A percentile compares a stretch with the other conserved stretches of the same genome.
Conservation (phyloP, 2,797 vertebrate species). For the Cossypha dichroa region DNA sequence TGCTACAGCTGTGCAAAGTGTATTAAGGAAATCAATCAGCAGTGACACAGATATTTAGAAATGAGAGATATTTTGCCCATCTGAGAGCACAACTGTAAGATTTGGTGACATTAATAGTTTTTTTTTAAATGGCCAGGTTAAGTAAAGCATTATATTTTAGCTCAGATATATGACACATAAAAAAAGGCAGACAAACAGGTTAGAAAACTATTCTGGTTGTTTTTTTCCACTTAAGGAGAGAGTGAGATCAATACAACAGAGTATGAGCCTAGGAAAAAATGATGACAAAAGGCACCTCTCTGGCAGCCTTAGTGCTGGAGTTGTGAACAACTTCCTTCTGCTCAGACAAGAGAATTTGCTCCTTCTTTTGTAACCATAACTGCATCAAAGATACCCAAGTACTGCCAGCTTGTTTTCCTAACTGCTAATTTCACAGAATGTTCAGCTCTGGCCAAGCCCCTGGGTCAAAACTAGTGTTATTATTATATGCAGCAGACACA, state of each 20-base stretch:
- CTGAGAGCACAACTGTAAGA: not conserved
- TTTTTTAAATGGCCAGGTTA: not conserved
- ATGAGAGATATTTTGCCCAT: not conserved
- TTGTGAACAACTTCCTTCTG: not conserved
- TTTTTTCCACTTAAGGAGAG: not conserved
- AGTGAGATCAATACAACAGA: not conserved
- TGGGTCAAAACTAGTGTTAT: not conserved
- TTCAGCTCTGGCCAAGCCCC: not conserved
- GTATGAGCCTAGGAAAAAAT: not conserved
- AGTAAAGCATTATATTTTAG: not conserved
- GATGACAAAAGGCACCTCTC: not conserved
- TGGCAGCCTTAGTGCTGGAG: not conserved
- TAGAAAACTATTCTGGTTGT: not conserved
- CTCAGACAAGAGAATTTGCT: not conserved
- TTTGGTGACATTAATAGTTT: not conserved
- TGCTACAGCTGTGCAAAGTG: slow-evolving; percentile 24
- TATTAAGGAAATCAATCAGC: slow-evolving; percentile 42
- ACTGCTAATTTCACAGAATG: not conserved
- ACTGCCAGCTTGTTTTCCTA: not conserved
- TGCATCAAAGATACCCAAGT: not conserved
- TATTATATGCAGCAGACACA: not conserved
- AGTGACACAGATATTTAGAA: slow-evolving; percentile 20
- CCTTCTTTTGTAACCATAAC: not conserved
- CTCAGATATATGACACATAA: not conserved
- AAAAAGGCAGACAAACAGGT: not conserved